Percentiles rank a stretch among this genome's conserved stretches.
Conservation (phyloP, 2,113 vertebrate genomes). For the Polyodon spathula region DNA sequence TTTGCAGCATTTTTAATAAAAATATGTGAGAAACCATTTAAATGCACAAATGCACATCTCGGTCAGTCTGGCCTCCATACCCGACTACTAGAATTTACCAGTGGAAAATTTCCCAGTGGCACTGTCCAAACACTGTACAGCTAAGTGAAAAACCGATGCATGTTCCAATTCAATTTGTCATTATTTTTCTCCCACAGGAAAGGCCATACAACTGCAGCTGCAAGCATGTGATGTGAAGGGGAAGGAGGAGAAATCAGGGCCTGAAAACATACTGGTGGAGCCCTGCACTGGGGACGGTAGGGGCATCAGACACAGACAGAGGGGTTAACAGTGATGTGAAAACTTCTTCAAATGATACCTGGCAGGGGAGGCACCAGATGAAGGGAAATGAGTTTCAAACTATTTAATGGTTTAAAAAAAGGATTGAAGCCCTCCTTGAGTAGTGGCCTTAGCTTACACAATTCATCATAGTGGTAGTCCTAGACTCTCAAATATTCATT, state of each 20-base stretch:
- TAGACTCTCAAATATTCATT: too few relatives aligned
- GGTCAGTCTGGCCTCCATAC: too few relatives aligned
- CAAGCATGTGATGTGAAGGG: slow-evolving; percentile 94
- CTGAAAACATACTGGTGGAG: slow-evolving; percentile 84
- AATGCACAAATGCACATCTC: too few relatives aligned
- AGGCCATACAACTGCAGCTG: slow-evolving; percentile 74
- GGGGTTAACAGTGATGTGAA: not conserved
- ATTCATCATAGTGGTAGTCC: too few relatives aligned
- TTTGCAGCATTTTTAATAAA: too few relatives aligned
- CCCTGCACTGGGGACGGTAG: slow-evolving; percentile 83
- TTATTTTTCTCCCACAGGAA: slow-evolving; percentile 55
- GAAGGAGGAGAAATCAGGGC: slow-evolving; percentile 91
- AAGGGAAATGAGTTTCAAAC: not conserved
- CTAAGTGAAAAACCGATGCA: not conserved
- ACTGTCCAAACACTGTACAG: not conserved
- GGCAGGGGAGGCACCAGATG: not conserved
- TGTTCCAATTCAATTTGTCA: not conserved
- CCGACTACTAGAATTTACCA: too few relatives aligned
- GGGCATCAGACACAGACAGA: slow-evolving; percentile 8
- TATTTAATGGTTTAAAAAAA: too few relatives aligned
- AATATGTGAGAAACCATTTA: too few relatives aligned
- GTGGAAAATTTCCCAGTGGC: not conserved
- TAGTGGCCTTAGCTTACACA: too few relatives aligned
- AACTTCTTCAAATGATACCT: not conserved
- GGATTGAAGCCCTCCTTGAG: too few relatives aligned